Conservation (phyloP, 2,797 vertebrate species). For the Neoniphon sammara region DNA sequence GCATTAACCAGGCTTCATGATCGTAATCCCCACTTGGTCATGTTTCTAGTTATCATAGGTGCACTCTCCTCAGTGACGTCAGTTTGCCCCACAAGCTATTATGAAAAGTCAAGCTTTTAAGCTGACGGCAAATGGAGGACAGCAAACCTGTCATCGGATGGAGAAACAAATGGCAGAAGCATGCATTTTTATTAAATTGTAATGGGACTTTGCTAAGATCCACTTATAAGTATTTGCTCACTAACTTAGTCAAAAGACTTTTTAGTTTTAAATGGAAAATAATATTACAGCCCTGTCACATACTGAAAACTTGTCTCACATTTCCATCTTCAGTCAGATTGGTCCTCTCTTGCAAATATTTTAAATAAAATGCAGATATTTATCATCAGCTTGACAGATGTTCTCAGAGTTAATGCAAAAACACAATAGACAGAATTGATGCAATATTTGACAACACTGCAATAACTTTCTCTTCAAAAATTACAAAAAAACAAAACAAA, state of each 20-base stretch:
- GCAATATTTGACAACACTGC: too few species aligned
- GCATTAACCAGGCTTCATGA: constrained; percentile 3
- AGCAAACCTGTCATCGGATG: not conserved
- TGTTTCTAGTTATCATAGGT: constrained; percentile 12
- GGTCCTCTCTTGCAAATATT: not conserved
- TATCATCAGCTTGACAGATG: not conserved
- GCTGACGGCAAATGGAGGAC: not conserved
- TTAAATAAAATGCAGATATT: not conserved
- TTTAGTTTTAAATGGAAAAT: not conserved
- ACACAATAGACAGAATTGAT: too few species aligned
- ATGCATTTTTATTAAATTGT: not conserved
- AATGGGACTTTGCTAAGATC: not conserved
- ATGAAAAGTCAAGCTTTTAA: not conserved
- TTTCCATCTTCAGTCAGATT: too few species aligned
- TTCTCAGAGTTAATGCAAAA: too few species aligned
- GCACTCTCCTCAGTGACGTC: not conserved
- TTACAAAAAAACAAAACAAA: too few species aligned
- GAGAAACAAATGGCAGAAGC: not conserved
- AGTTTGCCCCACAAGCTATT: not conserved
- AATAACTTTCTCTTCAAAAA: not conserved
- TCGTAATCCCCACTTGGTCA: constrained; percentile 20
- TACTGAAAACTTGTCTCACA: too few species aligned
- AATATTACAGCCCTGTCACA: not conserved
- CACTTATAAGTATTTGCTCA: not conserved
- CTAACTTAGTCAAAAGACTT: not conserved